Base-by-base conservation (phyloP, 2,797 vertebrate species). In the Acanthornis magna region DNA sequence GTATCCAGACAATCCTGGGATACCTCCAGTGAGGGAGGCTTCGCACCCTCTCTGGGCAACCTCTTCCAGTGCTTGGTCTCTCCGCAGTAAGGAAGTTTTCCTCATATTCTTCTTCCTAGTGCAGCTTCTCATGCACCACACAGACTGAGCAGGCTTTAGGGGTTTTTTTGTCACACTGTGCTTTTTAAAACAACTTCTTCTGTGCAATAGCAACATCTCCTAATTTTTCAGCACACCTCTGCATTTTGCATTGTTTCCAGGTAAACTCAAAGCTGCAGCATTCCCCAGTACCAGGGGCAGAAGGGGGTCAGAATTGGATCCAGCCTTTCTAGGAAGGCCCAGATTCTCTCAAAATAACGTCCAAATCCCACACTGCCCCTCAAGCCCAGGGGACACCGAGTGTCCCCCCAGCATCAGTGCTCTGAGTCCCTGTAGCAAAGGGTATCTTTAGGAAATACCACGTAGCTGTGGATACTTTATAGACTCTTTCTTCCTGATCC, bases 401-500 rank as follows among this genome's bases (percentile, higher is more conserved):
- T 61, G 62, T 77, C 80, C 38, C 8, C 6, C 30, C 78, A 47
- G 2, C 63, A 13, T 30, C 16, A 3, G 20, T 60, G 53, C 78
- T 60, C 27, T 1, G 62, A 89, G 34, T 51, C 57, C 79, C 27
- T 4, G 5, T 92, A 68, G 66, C 67, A 48, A n/a, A 89, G 68
- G 32, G 55, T 42, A 18, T 91, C 91, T 97, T 76, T 94, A 96
- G 96, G 88, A 95, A 70, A 86, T 5, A 5, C 81, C 92, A 67
- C 80, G 22, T 67, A 75, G 96, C 89, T 92, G 95, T 96, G 96
- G 96, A 68, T 97, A 38, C 97, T 97, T 97, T 85, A 97, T 97
- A 95, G 97, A 79, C 97, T 98, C 92, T 98, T 98, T 98, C 97
- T 98, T 97, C 98, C 98, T 71, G 97, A 98, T 98, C 98, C 98